A percentile compares a stretch with the other conserved stretches of the same genome.
Conservation (phyloP, 1,140 invertebrate species). For the Nasonia vitripennis region DNA sequence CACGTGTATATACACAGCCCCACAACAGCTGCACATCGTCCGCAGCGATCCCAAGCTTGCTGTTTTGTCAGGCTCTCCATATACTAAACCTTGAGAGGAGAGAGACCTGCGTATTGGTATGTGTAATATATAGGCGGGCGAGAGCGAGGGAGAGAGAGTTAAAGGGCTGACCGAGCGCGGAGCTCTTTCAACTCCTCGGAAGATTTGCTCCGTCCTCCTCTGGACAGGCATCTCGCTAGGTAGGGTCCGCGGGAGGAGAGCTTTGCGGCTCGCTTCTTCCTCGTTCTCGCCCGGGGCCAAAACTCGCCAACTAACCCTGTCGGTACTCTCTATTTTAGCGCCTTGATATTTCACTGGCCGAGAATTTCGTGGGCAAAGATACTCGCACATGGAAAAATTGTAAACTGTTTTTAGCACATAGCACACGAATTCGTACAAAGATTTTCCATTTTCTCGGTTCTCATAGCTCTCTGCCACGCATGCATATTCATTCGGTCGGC, state of each 20-base stretch:
- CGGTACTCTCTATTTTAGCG: background rate
- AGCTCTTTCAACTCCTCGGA: background rate
- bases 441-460: too few relatives aligned
- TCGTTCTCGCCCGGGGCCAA: conserved; percentile 6
- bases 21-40: background rate
- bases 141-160: conserved; percentile 9
- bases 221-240: background rate
- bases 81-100: conserved; percentile 27
- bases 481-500: too few relatives aligned
- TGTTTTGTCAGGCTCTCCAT: conserved; percentile 30
- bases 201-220: background rate
- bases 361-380: too few relatives aligned
- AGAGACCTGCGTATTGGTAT: background rate
- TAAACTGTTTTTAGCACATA: too few relatives aligned
- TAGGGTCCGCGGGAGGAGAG: background rate
- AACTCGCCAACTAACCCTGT: background rate
- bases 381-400: too few relatives aligned
- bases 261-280: background rate
- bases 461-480: too few relatives aligned
- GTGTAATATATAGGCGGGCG: background rate
- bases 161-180: conserved; percentile 30
- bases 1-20: background rate
- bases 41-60: background rate
- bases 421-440: too few relatives aligned
- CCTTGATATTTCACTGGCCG: background rate